Percentiles rank a stretch among this genome's conserved stretches.
phyloP scores from a whole-genome alignment of 2,113 vertebrate species.

The Mirounga angustirostris region DNA sequence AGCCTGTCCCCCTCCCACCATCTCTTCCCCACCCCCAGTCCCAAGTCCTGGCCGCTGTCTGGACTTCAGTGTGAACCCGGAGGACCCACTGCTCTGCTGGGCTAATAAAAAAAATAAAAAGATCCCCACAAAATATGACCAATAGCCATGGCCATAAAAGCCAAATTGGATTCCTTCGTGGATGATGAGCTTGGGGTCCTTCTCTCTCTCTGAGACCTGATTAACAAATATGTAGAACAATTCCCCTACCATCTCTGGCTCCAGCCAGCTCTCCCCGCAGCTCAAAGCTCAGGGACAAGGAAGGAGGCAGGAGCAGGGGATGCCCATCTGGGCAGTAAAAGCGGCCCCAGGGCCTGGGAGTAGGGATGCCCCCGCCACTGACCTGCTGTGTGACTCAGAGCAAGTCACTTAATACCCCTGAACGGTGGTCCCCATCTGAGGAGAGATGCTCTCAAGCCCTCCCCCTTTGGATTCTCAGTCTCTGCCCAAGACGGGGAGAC shows the following conservation, averaged over 20 bases:
- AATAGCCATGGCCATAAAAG: constrained; percentile 79
- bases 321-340: background rate
- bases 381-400: background rate
- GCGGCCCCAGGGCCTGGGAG: background rate
- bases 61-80: background rate
- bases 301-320: background rate
- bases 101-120: constrained; percentile 77
- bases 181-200: constrained; percentile 75
- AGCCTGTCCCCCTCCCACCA: background rate
- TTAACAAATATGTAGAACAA: constrained; percentile 79
- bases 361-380: background rate
- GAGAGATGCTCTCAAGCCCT: background rate
- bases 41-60: background rate
- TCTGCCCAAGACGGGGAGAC: background rate
- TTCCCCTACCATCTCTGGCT: background rate
- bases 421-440: background rate
- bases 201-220: constrained; percentile 50
- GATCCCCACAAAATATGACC: constrained; percentile 70
- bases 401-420: background rate
- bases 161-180: constrained; percentile 82
- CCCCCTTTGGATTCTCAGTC: background rate
- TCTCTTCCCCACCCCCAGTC: background rate
- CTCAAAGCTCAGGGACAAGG: background rate
- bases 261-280: background rate
- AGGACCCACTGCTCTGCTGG: background rate